Evolutionary conservation across 2,888 invertebrate genomes (phyloP), one percentile per base, ranked within the genome.

Genomic region (Folsomia candida): DNA sequence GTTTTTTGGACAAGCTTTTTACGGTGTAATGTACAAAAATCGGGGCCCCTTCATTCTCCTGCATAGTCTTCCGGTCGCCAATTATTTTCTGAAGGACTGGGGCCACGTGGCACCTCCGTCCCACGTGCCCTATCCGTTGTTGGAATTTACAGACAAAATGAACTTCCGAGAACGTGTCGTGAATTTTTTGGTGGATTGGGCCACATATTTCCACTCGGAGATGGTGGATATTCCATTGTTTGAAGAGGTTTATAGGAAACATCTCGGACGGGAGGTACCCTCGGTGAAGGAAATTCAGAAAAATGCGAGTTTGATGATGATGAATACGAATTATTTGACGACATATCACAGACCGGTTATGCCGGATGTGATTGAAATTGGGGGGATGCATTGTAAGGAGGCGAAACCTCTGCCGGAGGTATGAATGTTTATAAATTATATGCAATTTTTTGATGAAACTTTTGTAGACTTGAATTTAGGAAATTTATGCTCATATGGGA

Each of bases 301-400:
- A 51, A 76, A 78, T 70, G 73, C 74, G 2, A 78, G 76, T 60
- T 68, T 81, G 51, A 65, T 80, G 1, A 64, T 81, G 26, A 69
- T 74, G 29, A 81, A 81, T 70, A 78, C 76, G 26, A 78, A 81
- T 68, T 76, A 75, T 54, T 68, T 74, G 25, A 73, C 79, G 20
- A 75, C 73, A 22, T 69, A 70, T 37, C 71, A 76, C 2, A 47
- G 76, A 22, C 80, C 81, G 0, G 63, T 77, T n/a, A 68, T 80
- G 24, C 80, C 80, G 1, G 72, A 77, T 29, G 75, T 81, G 24
- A 72, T 80, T 28, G 80, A 80, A 61, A 76, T 81, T 9, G 81
- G 80, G 3, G 80, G 80, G 18, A 75, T 81, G 75, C 81, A 81
- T 63, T 79, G 81, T 69, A 67, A 72, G 9, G 73, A 76, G 9